phyloP scores from a whole-genome alignment of 2,797 vertebrate species.

The Rhinogobio ventralis region DNA sequence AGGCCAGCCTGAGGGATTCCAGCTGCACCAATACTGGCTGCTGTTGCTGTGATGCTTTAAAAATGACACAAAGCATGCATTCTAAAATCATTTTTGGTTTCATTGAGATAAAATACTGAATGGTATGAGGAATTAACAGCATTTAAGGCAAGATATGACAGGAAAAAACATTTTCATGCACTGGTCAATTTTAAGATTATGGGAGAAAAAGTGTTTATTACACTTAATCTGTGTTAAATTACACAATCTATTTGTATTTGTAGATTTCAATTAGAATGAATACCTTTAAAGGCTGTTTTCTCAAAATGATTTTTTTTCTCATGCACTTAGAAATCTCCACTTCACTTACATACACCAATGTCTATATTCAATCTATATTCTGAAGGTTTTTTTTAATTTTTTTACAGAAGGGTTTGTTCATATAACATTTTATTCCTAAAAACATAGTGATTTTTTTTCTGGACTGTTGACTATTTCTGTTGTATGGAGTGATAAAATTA shows the following conservation, averaged over 20 bases:
- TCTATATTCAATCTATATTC: not conserved
- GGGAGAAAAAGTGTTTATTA: not conserved
- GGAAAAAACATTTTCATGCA: not conserved
- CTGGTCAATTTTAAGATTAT: not conserved
- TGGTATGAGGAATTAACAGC: not conserved
- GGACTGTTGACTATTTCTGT: not conserved
- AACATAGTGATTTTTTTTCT: not conserved
- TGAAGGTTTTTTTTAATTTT: not conserved
- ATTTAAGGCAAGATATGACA: not conserved
- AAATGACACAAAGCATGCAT: slow-evolving; percentile 34
- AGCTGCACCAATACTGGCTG: slow-evolving; percentile 96
- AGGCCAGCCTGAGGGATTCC: slow-evolving; percentile 98
- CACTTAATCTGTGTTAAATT: too few relatives aligned
- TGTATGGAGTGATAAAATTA: not conserved
- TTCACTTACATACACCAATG: not conserved
- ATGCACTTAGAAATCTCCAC: not conserved
- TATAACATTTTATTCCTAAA: not conserved
- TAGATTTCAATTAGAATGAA: not conserved
- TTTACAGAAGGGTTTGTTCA: not conserved
- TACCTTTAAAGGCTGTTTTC: not conserved
- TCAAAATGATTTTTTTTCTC: not conserved
- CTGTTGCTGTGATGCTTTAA: slow-evolving; percentile 93
- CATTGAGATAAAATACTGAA: not conserved
- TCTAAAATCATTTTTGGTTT: not conserved
- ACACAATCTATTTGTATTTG: not conserved